These are phyloP conservation scores for Nephotettix cincticeps DNA, from an alignment of 1,140 invertebrate genomes.

Conservation along the genomic window DNA sequence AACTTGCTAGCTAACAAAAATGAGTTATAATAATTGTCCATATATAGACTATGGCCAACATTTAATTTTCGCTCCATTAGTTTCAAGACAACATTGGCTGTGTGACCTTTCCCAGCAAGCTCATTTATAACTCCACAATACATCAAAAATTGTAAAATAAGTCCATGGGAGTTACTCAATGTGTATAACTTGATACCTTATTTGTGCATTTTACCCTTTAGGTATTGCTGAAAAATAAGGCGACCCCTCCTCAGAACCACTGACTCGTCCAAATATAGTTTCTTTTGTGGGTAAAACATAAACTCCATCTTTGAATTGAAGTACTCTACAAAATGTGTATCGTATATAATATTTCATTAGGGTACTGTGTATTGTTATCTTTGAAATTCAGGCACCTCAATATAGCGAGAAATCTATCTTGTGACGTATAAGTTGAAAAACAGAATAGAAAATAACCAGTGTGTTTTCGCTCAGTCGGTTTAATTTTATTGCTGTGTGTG, in stretches of 20 bases:
- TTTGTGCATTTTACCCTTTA: not conserved
- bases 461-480: not conserved
- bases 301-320: too few species aligned
- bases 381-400: not conserved
- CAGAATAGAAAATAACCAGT: not conserved
- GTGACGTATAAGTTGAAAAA: too few species aligned
- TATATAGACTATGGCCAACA: too few species aligned
- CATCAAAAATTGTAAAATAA: not conserved
- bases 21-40: too few species aligned
- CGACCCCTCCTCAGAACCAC: not conserved
- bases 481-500: not conserved
- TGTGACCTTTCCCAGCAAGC: too few species aligned
- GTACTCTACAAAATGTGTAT: not conserved
- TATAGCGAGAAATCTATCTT: too few species aligned
- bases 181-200: constrained; percentile 5
- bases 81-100: too few species aligned
- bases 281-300: not conserved
- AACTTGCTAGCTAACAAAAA: too few species aligned
- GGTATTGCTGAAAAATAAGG: too few species aligned
- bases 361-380: not conserved
- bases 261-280: not conserved
- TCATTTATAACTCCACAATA: not conserved
- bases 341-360: not conserved
- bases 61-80: too few species aligned
- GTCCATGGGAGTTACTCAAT: not conserved